phyloP scores from a whole-genome alignment of 2,113 vertebrate genomes.

The Genyomyrus donnyi region DNA sequence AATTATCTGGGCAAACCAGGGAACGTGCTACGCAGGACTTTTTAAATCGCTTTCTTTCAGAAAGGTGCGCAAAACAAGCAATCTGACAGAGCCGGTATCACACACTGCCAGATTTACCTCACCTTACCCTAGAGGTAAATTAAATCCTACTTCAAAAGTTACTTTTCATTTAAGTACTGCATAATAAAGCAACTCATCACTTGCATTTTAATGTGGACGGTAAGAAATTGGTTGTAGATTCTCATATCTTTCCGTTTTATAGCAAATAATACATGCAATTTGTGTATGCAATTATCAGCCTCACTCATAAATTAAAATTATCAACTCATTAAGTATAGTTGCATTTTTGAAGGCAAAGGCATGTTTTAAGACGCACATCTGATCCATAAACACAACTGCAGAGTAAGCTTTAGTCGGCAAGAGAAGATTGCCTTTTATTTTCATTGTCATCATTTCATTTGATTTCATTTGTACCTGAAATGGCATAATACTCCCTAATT shows the following conservation, averaged over 20 bases:
- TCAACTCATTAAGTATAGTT: not conserved
- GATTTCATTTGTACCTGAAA: not conserved
- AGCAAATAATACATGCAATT: not conserved
- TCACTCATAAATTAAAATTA: not conserved
- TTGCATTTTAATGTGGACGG: not conserved
- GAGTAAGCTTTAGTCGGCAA: not conserved
- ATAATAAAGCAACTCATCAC: not conserved
- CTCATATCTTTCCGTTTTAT: not conserved
- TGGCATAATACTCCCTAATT: not conserved
- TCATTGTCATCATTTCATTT: not conserved
- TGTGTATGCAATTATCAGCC: not conserved
- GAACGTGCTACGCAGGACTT: not conserved
- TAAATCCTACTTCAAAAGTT: not conserved
- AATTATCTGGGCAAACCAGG: not conserved
- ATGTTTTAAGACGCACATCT: not conserved
- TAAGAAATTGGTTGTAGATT: not conserved
- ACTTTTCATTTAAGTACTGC: not conserved
- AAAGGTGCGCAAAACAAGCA: not conserved
- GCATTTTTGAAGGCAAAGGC: not conserved
- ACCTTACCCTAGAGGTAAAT: not conserved
- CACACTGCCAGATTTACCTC: not conserved
- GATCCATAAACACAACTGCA: not conserved
- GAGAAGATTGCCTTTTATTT: not conserved
- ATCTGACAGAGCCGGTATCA: not conserved
- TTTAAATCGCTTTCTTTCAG: not conserved